These are phyloP conservation scores for Apostichopus parvimensis DNA, from an alignment of 35 echinoderm and acorn worm species.

Conservation along the genomic window DNA sequence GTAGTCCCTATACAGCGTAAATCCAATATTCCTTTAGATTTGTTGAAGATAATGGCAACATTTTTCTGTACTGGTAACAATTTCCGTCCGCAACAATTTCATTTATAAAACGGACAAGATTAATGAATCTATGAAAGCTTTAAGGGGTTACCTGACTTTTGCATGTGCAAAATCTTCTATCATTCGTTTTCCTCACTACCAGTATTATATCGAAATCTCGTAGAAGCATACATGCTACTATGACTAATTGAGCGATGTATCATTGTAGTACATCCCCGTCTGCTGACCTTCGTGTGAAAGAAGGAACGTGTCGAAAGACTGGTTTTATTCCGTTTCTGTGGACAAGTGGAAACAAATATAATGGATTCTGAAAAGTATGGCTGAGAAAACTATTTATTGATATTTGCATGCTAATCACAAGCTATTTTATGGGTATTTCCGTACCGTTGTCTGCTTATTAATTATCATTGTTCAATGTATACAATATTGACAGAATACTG, in stretches of 20 bases:
- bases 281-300: neutral
- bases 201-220: no score
- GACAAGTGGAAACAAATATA: neutral
- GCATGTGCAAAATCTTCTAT: no score
- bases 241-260: neutral
- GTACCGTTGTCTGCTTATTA: neutral
- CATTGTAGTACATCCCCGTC: neutral
- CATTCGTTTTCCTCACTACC: no score
- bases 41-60: no score
- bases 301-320: neutral
- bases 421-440: neutral
- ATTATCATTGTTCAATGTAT: neutral
- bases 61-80: no score
- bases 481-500: neutral
- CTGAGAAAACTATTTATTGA: neutral
- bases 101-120: no score
- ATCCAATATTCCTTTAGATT: no score
- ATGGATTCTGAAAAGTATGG: neutral
- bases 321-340: neutral
- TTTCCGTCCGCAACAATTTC: no score
- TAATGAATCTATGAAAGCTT: no score
- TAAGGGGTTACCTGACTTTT: no score
- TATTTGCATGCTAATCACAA: neutral
- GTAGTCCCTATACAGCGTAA: no score
- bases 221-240: no score